These are phyloP conservation scores for Calameuta filiformis DNA, from an alignment of 2,888 invertebrate genomes.

Conservation along the genomic window DNA sequence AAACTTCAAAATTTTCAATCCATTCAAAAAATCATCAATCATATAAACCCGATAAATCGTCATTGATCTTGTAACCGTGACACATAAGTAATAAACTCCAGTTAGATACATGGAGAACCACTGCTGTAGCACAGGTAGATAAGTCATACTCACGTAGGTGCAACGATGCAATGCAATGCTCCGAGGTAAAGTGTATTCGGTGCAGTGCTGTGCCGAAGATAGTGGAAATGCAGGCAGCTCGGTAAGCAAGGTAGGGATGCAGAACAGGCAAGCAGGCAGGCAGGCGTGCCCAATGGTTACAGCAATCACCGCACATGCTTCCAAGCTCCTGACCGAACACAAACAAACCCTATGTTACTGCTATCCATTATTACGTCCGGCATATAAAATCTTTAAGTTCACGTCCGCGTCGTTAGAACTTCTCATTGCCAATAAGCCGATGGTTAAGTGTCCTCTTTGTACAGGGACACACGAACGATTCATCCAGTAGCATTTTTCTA, in stretches of 20 bases:
- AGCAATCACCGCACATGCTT: slow-evolving; percentile 62
- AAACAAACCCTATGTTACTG: slow-evolving; percentile 46
- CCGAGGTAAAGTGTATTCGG: slow-evolving; percentile 49
- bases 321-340: slow-evolving; percentile 56
- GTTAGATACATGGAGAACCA: slow-evolving; percentile 22
- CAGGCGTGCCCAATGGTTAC: slow-evolving; percentile 63
- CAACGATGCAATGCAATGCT: slow-evolving; percentile 38
- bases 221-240: slow-evolving; percentile 15
- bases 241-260: not conserved
- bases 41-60: too few species aligned
- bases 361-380: slow-evolving; percentile 52
- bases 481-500: slow-evolving; percentile 1
- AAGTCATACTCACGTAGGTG: slow-evolving; percentile 35
- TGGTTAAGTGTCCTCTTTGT: not conserved
- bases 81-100: slow-evolving; percentile 7
- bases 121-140: slow-evolving; percentile 33
- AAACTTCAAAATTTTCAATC: too few species aligned
- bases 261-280: slow-evolving; percentile 12
- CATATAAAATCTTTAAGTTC: slow-evolving; percentile 44
- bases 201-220: slow-evolving; percentile 47
- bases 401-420: slow-evolving; percentile 34
- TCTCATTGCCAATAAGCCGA: slow-evolving; percentile 5
- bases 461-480: not conserved
- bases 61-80: not conserved
- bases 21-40: too few species aligned